Conservation (phyloP, 2,113 vertebrate species). For the Hemichromis elongatus region DNA sequence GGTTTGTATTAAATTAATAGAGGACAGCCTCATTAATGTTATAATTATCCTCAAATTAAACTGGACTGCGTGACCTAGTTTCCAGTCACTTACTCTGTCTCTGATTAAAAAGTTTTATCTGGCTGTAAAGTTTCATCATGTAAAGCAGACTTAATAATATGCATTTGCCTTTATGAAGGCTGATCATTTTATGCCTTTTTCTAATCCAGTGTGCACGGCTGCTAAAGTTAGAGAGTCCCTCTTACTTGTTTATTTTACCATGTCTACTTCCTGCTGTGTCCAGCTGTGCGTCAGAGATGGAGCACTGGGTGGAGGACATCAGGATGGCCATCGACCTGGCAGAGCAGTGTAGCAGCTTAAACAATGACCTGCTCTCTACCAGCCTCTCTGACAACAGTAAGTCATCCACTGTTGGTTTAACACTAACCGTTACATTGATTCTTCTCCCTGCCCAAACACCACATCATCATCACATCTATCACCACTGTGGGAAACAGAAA, state of each 20-base stretch:
- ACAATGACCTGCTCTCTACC: slow-evolving; percentile 77
- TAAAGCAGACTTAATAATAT: neutral
- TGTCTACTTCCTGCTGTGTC: neutral
- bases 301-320: slow-evolving; percentile 94
- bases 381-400: slow-evolving; percentile 81
- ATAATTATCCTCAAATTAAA: neutral
- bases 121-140: neutral
- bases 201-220: neutral
- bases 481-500: neutral
- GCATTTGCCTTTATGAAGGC: neutral
- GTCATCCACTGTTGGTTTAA: neutral
- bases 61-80: neutral
- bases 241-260: neutral
- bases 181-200: neutral
- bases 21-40: slow-evolving; percentile 1
- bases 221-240: neutral
- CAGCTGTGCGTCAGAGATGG: slow-evolving; percentile 87
- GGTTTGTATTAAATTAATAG: neutral
- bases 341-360: slow-evolving; percentile 80
- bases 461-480: neutral
- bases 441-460: neutral
- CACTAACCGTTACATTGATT: neutral
- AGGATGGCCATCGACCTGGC: slow-evolving; percentile 91
- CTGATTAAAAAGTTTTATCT: neutral
- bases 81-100: neutral